A percentile compares a stretch with the other conserved stretches of the same genome.
Conservation (phyloP, 64 coral and sea anemone genomes). For the Stichodactyla mertensii region DNA sequence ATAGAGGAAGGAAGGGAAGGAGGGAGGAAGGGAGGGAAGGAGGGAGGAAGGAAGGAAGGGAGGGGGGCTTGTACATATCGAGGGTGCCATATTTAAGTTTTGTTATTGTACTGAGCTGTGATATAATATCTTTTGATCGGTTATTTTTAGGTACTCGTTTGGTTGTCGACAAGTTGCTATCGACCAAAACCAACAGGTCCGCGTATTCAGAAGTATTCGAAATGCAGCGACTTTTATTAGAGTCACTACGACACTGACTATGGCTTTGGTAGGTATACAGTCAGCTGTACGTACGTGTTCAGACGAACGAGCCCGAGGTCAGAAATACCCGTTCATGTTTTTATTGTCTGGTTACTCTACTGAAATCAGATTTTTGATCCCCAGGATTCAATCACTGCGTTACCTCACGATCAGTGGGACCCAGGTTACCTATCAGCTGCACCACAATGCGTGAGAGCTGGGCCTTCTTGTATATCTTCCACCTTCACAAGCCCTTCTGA, state of each 20-base stretch:
- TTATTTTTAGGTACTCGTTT: constrained; percentile 72
- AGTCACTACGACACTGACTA: constrained; percentile 36
- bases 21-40: too few relatives aligned
- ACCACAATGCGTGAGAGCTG: constrained; percentile 62
- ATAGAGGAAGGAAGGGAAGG: too few relatives aligned
- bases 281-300: too few relatives aligned
- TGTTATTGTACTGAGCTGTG: too few relatives aligned
- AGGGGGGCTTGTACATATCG: too few relatives aligned
- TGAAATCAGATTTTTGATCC: neutral
- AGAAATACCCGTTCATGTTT: neutral
- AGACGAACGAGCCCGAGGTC: neutral
- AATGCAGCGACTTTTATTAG: constrained; percentile 23
- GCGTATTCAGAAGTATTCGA: constrained; percentile 32
- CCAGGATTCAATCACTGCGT: constrained; percentile 63
- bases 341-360: neutral
- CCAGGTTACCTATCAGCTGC: constrained; percentile 49
- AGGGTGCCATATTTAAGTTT: too few relatives aligned
- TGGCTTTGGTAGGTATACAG: constrained; percentile 77
- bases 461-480: constrained; percentile 57
- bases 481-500: constrained; percentile 42
- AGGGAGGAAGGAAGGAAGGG: too few relatives aligned
- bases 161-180: constrained; percentile 91
- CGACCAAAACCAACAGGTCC: constrained; percentile 43
- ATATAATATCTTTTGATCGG: neutral
- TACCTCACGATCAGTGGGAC: constrained; percentile 64